phyloP scores from a whole-genome alignment of 1,140 invertebrate genomes.

The Cotesia glomerata region DNA sequence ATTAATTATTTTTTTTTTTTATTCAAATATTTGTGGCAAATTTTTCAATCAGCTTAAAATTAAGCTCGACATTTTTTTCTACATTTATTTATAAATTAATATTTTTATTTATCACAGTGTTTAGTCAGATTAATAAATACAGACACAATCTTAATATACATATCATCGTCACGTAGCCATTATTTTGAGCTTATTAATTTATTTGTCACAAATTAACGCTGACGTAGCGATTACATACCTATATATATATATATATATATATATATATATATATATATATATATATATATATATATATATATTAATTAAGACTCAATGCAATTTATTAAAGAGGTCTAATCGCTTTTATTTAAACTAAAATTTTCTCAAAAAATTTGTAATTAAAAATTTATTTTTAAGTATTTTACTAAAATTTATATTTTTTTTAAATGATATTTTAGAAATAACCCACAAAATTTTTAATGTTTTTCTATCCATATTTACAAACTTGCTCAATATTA shows the following conservation, averaged over 20 bases:
- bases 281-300: constrained; percentile 39
- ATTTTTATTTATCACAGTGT: background rate
- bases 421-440: too few relatives aligned
- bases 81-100: background rate
- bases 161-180: constrained; percentile 3
- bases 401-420: too few relatives aligned
- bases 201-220: constrained; percentile 43
- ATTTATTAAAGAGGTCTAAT: too few relatives aligned
- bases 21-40: constrained; percentile 42
- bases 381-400: too few relatives aligned
- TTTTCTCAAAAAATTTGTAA: too few relatives aligned
- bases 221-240: constrained; percentile 40
- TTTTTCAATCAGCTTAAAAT: constrained; percentile 24
- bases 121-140: too few relatives aligned
- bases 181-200: constrained; percentile 20
- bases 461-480: too few relatives aligned
- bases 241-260: too few relatives aligned
- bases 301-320: background rate
- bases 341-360: too few relatives aligned
- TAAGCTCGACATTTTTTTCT: background rate
- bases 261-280: constrained; percentile 31
- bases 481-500: too few relatives aligned
- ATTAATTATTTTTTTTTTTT: too few relatives aligned
- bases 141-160: background rate
- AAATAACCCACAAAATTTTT: too few relatives aligned